Conservation (phyloP, 92 coral and sea anemone genomes). For the Muricea muricata region DNA sequence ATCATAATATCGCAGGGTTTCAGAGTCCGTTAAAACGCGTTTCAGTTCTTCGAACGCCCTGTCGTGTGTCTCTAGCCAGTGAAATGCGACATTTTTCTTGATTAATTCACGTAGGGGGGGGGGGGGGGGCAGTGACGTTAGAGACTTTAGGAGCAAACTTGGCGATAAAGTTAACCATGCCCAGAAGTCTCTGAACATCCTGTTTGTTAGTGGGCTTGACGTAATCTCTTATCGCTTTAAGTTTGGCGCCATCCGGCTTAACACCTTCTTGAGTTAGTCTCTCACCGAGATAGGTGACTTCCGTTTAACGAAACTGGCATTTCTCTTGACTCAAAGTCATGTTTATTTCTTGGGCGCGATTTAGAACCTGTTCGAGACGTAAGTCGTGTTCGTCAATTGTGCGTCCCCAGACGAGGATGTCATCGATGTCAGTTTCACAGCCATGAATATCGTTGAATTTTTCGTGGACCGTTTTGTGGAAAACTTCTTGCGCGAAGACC, state of each 20-base stretch:
- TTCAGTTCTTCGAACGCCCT: slow-evolving; percentile 65
- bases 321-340: slow-evolving; percentile 68
- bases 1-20: slow-evolving; percentile 55
- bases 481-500: too few species aligned
- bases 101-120: slow-evolving; percentile 56
- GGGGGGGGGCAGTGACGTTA: slow-evolving; percentile 39
- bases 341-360: slow-evolving; percentile 49
- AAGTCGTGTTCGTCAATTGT: slow-evolving; percentile 63
- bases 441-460: slow-evolving; percentile 50
- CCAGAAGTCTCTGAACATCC: slow-evolving; percentile 48
- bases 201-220: slow-evolving; percentile 63
- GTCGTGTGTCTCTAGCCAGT: slow-evolving; percentile 63
- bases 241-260: slow-evolving; percentile 58
- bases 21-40: slow-evolving; percentile 39
- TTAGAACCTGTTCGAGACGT: slow-evolving; percentile 35
- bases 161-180: slow-evolving; percentile 67
- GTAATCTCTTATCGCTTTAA: slow-evolving; percentile 65
- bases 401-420: too few species aligned
- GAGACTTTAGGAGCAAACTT: slow-evolving; percentile 62
- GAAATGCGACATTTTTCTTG: slow-evolving; percentile 53
- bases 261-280: too few species aligned
- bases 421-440: slow-evolving; percentile 69
- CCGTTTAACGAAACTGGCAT: too few species aligned
- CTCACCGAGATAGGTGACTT: slow-evolving; percentile 48
- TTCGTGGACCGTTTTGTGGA: slow-evolving; percentile 60